Base-by-base conservation (phyloP, 1,140 invertebrate genomes). In the Hylaeus anthracinus region DNA sequence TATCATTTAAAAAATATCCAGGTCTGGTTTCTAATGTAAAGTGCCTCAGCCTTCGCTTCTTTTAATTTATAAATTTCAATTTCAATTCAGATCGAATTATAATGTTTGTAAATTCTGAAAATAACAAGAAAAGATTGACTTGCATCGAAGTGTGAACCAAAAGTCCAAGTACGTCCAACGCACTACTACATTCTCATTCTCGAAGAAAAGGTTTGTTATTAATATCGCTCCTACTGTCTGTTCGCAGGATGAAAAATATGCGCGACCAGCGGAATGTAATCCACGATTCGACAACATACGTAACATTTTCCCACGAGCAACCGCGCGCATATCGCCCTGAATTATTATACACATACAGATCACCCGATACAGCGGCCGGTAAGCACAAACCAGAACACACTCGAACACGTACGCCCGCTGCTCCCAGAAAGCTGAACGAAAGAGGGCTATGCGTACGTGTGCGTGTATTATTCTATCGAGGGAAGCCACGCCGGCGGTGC, bases 271-370 rank as follows among this genome's bases (percentile, higher is more conserved):
- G 51, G 39, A 55, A 39, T 51, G 45, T 37, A 8, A 53, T 77
- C 75, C n/a, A 45, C 67, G 43, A 72, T 78, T 79, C 77, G 77
- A 65, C 70, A 67, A 79, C 51, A 55, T 15, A 26, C 51, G 43
- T 66, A 79, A 79, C 60, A 53, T 79, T 79, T 79, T 79, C 77
- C 77, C 77, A 79, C 77, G 77, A 26, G 61, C 41, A 65, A 8
- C 69, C 67, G 58, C 71, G 41, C 63, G 77, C 77, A 79, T 73
- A 79, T 79, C 77, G 71, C 70, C 66, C 58, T 66, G 77, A 79
- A 79, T 79, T 79, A 79, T 79, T 79, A 79, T 58, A 79, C 70
- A 63, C 77, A 79, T 73, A 79, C 76, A 79, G 77, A 79, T 79
- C 53, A 65, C 2, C 70, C 70, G 77, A 79, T 79, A 79, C 77